A percentile compares a stretch with the other conserved stretches of the same genome.
Evolutionary conservation across 2,797 vertebrate genomes (phyloP).

Genomic region (Nothura maculosa): DNA sequence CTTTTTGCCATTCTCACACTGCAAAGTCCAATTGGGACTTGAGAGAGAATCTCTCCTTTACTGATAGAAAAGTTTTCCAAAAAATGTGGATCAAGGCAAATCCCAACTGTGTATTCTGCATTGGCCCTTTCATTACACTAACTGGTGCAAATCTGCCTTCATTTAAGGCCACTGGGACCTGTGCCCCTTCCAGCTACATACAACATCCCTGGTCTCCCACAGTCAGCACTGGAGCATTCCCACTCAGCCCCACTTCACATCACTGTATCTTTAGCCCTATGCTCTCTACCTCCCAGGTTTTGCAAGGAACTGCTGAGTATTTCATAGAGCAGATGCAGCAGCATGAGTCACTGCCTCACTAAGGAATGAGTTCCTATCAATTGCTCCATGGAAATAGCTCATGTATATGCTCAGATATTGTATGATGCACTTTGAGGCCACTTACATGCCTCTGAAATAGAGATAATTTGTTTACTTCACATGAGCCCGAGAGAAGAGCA

Average conservation of each 20-base stretch:
- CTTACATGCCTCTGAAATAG: neutral
- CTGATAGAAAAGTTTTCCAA: neutral
- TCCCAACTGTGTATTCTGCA: neutral
- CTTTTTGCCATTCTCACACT: neutral
- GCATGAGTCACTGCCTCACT: neutral
- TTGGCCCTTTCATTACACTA: neutral
- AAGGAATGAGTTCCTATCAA: neutral
- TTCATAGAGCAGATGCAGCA: constrained; percentile 47
- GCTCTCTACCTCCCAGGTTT: neutral
- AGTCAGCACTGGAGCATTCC: neutral
- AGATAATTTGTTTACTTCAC: neutral
- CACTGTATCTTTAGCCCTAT: neutral
- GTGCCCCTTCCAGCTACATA: neutral
- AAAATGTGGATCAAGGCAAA: neutral
- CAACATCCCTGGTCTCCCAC: neutral
- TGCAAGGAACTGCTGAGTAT: neutral
- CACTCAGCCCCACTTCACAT: neutral
- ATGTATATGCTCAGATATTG: neutral
- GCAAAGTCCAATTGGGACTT: neutral
- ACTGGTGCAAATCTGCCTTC: neutral
- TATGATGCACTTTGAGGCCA: neutral
- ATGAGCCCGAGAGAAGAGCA: neutral
- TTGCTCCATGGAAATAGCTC: constrained; percentile 42
- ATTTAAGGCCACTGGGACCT: neutral
- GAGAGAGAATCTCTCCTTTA: neutral